phyloP scores from a whole-genome alignment of 2,113 vertebrate species.

The Phrynosoma platyrhinos region DNA sequence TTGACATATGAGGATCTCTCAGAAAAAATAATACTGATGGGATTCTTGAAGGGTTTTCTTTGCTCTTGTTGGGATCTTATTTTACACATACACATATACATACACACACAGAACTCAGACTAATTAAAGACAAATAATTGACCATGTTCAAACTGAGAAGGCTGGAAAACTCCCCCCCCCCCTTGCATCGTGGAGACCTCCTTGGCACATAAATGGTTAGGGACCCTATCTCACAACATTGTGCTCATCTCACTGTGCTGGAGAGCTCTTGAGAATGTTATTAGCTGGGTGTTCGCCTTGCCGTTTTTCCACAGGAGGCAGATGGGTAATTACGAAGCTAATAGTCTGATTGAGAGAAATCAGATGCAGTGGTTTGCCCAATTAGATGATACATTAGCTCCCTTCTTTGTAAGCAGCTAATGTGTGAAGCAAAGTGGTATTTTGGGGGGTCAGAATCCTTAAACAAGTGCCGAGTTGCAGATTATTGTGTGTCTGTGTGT shows the following conservation, averaged over 20 bases:
- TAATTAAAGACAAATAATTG: slow-evolving; percentile 83
- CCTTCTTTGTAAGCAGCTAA: slow-evolving; percentile 99
- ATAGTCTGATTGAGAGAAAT: slow-evolving; percentile 99
- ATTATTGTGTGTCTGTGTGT: slow-evolving; percentile 79
- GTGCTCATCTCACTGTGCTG: slow-evolving; percentile 96
- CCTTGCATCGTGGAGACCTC: slow-evolving; percentile 80
- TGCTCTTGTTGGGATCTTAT: slow-evolving; percentile 27
- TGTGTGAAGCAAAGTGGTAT: slow-evolving; percentile 99
- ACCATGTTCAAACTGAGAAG: slow-evolving; percentile 73
- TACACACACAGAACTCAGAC: slow-evolving; percentile 72
- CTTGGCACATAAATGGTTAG: slow-evolving; percentile 90
- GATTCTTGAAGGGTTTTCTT: slow-evolving; percentile 47
- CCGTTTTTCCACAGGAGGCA: slow-evolving; percentile 97
- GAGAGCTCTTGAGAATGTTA: slow-evolving; percentile 99
- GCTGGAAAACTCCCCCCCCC: slow-evolving; percentile 73
- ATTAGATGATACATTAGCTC: slow-evolving; percentile 99
- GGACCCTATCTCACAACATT: slow-evolving; percentile 90
- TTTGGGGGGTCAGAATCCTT: slow-evolving; percentile 99
- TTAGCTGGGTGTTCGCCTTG: slow-evolving; percentile 98
- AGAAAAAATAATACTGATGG: slow-evolving; percentile 34
- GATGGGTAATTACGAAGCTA: slow-evolving; percentile 99
- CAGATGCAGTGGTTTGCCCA: slow-evolving; percentile 99
- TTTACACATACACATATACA: slow-evolving; percentile 48
- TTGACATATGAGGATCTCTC: slow-evolving; percentile 7
- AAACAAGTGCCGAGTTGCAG: slow-evolving; percentile 93